Conservation (phyloP, 2,797 vertebrate genomes). For the Lophius americanus region DNA sequence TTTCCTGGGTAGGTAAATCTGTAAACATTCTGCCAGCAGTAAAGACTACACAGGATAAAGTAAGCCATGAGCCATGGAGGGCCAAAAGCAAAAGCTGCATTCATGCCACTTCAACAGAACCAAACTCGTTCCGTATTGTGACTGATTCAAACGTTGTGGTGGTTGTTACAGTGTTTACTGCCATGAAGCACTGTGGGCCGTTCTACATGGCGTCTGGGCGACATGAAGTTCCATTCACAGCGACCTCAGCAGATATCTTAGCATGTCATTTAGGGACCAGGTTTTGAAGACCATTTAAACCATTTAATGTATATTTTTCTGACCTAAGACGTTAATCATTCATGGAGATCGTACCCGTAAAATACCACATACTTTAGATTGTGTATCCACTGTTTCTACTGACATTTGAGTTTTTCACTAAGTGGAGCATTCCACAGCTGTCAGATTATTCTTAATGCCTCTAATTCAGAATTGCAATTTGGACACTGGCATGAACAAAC, state of each 20-base stretch:
- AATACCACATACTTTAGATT: neutral
- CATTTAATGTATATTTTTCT: neutral
- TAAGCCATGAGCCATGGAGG: conserved; percentile 24
- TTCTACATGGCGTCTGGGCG: no score
- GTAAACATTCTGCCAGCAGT: conserved; percentile 65
- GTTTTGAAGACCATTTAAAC: neutral
- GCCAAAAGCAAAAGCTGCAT: conserved; percentile 27
- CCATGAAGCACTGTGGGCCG: no score
- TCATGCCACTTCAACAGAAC: conserved; percentile 24
- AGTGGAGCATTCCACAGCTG: neutral
- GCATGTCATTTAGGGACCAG: no score
- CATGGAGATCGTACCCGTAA: neutral
- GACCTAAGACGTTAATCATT: neutral
- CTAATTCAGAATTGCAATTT: neutral
- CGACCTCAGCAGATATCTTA: neutral
- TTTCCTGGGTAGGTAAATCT: conserved; percentile 48
- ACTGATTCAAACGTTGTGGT: neutral
- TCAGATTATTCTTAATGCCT: neutral
- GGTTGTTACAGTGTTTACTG: neutral
- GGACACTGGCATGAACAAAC: neutral
- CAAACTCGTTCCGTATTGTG: neutral
- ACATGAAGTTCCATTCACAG: neutral
- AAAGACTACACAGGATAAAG: conserved; percentile 32
- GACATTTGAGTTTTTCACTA: neutral
- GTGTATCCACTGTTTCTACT: no score